Evolutionary conservation across 92 coral and sea anemone species (phyloP), one percentile per base, ranked within the genome.

Genomic region (Porites lobata): DNA sequence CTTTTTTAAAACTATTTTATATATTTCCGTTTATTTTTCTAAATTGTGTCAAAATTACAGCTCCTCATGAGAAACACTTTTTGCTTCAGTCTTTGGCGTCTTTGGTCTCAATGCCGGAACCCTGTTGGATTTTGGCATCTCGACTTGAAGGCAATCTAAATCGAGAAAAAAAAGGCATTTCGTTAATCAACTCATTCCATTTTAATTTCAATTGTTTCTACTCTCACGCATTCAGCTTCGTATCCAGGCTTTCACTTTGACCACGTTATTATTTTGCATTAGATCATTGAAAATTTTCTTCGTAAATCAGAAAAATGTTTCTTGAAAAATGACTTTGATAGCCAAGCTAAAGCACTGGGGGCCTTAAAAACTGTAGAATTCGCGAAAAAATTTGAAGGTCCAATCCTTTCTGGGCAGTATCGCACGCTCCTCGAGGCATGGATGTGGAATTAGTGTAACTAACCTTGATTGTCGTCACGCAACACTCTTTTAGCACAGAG

Each of bases 401-500:
- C 1, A 56, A 56, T 56, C 15, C 5, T 56, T 56, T 56, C 13
- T 10, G 61, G 13, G 61, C 61, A 2, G 61, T 9, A 38, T 38
- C 47, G 6, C 47, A 38, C 47, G 7, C 47, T 38, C 47, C 4
- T 38, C 47, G 47, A 7, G 47, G 6, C 47, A 38, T 38, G 1
- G 47, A 4, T 4, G 47, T 38, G 47, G 61, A 56, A 8, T 2
- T 8, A 20, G 65, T 19, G 15, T 10, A 3, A 85, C 96, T 84
- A n/a, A 94, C 98, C 96, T 90, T 92, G 91, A 52, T 94, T 79
- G 64, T 88, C 91, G 32, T 79, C 90, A 9, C 68, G 47, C 14
- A 94, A 91, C 57, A 94, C 94, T 66, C 93, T 84, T 19, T 89
- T 90, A 2, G 91, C 93, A 78, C 99, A 96, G n/a, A 96, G 85